A percentile compares a stretch with the other conserved stretches of the same genome.
phyloP scores from a whole-genome alignment of 2,113 vertebrate species.

The Corythornis madagascariensis region DNA sequence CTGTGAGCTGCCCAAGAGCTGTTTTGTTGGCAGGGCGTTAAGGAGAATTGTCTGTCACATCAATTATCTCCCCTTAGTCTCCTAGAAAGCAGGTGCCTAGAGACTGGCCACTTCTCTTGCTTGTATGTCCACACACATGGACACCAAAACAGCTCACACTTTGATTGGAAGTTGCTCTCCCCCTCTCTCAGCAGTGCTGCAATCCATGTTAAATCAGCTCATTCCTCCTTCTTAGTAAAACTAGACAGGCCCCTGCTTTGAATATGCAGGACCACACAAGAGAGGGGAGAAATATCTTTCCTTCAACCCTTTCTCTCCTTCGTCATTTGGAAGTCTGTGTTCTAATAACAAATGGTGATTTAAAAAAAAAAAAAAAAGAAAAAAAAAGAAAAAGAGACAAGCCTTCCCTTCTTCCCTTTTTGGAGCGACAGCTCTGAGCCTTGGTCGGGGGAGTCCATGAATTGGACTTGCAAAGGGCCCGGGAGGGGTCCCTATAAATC shows the following conservation, averaged over 20 bases:
- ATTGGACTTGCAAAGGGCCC: not conserved
- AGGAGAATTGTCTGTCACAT: conserved; percentile 61
- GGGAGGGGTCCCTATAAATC: conserved; percentile 20
- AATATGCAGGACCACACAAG: conserved; percentile 58
- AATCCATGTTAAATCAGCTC: conserved; percentile 62
- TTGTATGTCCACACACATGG: conserved; percentile 26
- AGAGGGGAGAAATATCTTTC: conserved; percentile 49
- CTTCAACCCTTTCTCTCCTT: conserved; percentile 33
- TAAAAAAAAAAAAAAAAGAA: not conserved
- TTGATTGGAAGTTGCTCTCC: conserved; percentile 49
- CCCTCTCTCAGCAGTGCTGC: conserved; percentile 34
- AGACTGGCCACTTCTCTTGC: conserved; percentile 39
- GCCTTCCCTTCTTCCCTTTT: conserved; percentile 38
- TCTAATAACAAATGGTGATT: conserved; percentile 52
- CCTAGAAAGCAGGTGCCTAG: conserved; percentile 57
- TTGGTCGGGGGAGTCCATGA: not conserved
- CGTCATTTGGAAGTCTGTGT: conserved; percentile 33
- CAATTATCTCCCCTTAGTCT: conserved; percentile 66
- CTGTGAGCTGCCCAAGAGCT: conserved; percentile 38
- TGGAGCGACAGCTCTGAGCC: conserved; percentile 40
- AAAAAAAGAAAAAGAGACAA: not conserved
- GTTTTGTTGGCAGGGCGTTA: conserved; percentile 56
- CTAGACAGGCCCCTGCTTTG: conserved; percentile 44
- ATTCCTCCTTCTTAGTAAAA: conserved; percentile 66
- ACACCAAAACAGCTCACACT: conserved; percentile 49